phyloP scores from a whole-genome alignment of 2,888 invertebrate genomes.

The Heliothis peltigera region DNA sequence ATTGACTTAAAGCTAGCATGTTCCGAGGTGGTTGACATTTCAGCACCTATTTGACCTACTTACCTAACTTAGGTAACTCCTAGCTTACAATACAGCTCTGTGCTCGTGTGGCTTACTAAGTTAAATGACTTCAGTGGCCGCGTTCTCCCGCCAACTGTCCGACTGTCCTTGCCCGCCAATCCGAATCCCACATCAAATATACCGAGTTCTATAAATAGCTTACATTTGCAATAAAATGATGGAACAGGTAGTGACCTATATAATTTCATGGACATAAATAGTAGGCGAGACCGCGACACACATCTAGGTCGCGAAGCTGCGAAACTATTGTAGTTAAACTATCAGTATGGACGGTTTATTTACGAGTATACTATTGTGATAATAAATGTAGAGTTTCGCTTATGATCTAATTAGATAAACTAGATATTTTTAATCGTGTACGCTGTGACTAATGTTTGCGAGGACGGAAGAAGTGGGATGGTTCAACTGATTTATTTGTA shows the following conservation, averaged over 20 bases:
- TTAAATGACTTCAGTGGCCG: constrained; percentile 11
- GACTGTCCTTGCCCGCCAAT: constrained; percentile 23
- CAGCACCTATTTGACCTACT: constrained; percentile 43
- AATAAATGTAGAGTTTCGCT: constrained; percentile 21
- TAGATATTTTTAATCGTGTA: constrained; percentile 34
- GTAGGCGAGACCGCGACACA: constrained; percentile 28
- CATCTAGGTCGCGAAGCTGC: constrained; percentile 46
- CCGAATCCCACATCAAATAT: constrained; percentile 30
- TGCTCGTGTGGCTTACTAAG: neutral
- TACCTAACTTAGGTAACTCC: constrained; percentile 38
- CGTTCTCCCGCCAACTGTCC: constrained; percentile 5
- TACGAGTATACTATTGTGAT: constrained; percentile 19
- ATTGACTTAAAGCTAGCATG: constrained; percentile 48
- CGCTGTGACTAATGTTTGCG: constrained; percentile 27
- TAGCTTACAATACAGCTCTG: constrained; percentile 16
- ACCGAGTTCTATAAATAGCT: constrained; percentile 37
- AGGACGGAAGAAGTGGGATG: constrained; percentile 9
- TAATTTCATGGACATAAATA: constrained; percentile 42
- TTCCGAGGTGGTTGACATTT: constrained; percentile 45
- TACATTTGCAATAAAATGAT: constrained; percentile 26
- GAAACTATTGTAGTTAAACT: constrained; percentile 13
- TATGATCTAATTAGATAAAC: constrained; percentile 51
- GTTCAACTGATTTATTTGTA: constrained; percentile 3
- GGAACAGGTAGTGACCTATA: constrained; percentile 46
- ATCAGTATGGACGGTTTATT: constrained; percentile 16